Conservation (phyloP, 2,113 vertebrate species). For the Sisor rabdophorus region DNA sequence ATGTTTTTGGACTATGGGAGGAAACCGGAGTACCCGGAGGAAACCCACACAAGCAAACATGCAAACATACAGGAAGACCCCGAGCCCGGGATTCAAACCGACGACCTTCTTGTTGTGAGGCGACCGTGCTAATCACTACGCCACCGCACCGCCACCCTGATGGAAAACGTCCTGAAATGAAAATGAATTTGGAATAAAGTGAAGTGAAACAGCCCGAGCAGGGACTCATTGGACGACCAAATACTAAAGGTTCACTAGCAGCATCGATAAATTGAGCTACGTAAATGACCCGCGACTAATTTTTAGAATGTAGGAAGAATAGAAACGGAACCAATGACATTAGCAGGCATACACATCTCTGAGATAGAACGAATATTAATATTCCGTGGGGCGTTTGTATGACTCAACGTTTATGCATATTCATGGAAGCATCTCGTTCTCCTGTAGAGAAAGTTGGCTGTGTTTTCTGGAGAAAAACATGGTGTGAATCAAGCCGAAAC, state of each 20-base stretch:
- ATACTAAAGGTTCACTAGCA: neutral
- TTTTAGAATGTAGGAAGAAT: slow-evolving; percentile 1
- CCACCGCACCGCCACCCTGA: too few relatives aligned
- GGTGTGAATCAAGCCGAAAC: slow-evolving; percentile 57
- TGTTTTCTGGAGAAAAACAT: slow-evolving; percentile 53
- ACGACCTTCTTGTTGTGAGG: too few relatives aligned
- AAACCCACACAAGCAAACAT: too few relatives aligned
- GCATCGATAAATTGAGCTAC: neutral
- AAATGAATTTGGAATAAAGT: slow-evolving; percentile 2
- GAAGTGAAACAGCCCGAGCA: neutral
- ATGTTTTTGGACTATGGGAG: too few relatives aligned
- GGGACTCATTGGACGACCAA: neutral
- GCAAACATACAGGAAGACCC: too few relatives aligned
- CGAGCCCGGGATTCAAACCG: too few relatives aligned
- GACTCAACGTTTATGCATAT: slow-evolving; percentile 45
- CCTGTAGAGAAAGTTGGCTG: slow-evolving; percentile 51
- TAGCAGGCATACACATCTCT: slow-evolving; percentile 7
- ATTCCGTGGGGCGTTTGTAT: neutral
- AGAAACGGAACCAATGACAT: neutral
- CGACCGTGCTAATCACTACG: too few relatives aligned
- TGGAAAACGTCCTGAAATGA: slow-evolving; percentile 5
- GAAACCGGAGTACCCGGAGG: too few relatives aligned
- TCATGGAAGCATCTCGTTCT: slow-evolving; percentile 54
- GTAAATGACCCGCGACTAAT: neutral
- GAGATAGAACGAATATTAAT: slow-evolving; percentile 24